A percentile compares a stretch with the other conserved stretches of the same genome.
These are phyloP conservation scores for Pangasius larnaudii DNA, from an alignment of 2,797 vertebrate genomes.

Conservation along the genomic window DNA sequence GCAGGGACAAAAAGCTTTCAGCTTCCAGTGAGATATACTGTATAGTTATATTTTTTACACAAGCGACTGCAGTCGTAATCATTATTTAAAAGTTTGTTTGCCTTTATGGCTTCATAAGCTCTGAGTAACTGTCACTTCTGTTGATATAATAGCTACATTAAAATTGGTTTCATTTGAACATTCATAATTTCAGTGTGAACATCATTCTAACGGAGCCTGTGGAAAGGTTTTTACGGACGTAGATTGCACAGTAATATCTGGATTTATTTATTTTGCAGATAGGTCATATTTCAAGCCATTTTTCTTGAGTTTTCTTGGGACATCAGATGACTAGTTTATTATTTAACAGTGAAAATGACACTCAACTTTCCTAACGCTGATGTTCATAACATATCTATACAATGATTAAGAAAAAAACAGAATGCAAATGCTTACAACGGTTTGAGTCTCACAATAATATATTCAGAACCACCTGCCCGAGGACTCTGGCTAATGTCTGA, in stretches of 20 bases:
- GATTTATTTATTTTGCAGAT: background rate
- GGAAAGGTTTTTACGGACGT: background rate
- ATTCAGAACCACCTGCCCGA: background rate
- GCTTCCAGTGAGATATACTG: background rate
- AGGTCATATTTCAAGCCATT: background rate
- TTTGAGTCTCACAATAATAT: background rate
- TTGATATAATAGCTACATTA: background rate
- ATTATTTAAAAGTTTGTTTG: background rate
- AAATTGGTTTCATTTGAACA: background rate
- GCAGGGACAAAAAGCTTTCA: background rate
- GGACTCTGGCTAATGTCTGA: background rate
- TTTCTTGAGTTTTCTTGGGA: background rate
- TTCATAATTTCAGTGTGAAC: background rate
- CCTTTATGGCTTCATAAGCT: background rate
- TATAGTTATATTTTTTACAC: background rate
- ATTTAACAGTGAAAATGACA: background rate
- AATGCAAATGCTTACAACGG: background rate
- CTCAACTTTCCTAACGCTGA: background rate
- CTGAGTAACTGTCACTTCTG: background rate
- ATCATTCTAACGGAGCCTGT: background rate
- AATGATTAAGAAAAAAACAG: background rate
- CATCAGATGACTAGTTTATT: background rate
- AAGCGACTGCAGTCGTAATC: background rate
- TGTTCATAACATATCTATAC: background rate
- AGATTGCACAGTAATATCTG: background rate